These are phyloP conservation scores for Drosophila carrolli DNA, from an alignment of 1,140 invertebrate species.

Conservation along the genomic window DNA sequence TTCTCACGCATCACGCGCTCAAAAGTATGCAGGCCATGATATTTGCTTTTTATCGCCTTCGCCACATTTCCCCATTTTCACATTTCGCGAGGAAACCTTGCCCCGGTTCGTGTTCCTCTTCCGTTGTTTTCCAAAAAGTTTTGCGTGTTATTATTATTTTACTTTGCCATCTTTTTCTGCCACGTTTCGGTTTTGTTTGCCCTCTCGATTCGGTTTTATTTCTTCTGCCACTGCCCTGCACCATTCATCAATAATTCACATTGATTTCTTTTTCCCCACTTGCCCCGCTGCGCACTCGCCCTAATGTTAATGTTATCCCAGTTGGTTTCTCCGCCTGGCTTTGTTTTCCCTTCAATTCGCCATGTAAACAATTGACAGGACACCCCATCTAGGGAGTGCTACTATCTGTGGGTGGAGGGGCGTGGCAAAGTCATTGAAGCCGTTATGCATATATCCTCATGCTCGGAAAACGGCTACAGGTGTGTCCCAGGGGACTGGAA, in stretches of 20 bases:
- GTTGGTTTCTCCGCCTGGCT: slow-evolving; percentile 33
- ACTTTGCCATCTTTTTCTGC: slow-evolving; percentile 66
- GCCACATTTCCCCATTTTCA: slow-evolving; percentile 43
- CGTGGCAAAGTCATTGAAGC: slow-evolving; percentile 24
- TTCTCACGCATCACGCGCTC: slow-evolving; percentile 69
- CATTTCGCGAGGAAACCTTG: slow-evolving; percentile 7
- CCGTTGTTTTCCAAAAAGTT: slow-evolving; percentile 30
- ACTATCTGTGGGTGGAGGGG: background rate
- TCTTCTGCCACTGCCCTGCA: slow-evolving; percentile 38
- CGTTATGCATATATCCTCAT: slow-evolving; percentile 27
- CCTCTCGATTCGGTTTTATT: slow-evolving; percentile 22
- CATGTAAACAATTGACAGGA: slow-evolving; percentile 72
- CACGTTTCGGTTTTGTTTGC: slow-evolving; percentile 64
- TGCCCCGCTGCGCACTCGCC: background rate
- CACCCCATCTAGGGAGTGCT: slow-evolving; percentile 21
- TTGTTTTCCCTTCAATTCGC: slow-evolving; percentile 43
- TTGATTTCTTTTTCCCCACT: slow-evolving; percentile 61
- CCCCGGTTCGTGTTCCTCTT: slow-evolving; percentile 1
- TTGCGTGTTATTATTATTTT: slow-evolving; percentile 74
- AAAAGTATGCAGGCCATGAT: slow-evolving; percentile 77
- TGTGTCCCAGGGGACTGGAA: slow-evolving; percentile 27
- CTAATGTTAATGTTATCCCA: slow-evolving; percentile 52
- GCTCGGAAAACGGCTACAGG: slow-evolving; percentile 1
- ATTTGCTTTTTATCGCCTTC: slow-evolving; percentile 72
- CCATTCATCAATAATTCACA: slow-evolving; percentile 83